Evolutionary conservation across 2,888 invertebrate species (phyloP).

Genomic region (Strigamia transsilvanica): DNA sequence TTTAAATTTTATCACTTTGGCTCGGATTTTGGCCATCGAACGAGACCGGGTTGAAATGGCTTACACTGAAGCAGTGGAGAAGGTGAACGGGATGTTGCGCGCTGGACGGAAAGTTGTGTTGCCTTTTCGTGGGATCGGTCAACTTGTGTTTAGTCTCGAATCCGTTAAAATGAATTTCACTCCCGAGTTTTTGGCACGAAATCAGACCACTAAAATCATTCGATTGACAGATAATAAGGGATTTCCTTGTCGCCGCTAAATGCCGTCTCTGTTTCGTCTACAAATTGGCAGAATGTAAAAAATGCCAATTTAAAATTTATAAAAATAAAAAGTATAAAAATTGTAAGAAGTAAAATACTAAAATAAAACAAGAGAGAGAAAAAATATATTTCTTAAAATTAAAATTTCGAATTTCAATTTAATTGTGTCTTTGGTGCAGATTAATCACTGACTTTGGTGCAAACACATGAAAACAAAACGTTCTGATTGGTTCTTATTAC

Average conservation of each 20-base stretch:
- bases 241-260: background rate
- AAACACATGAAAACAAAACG: no score
- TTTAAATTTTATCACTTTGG: background rate
- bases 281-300: no score
- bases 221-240: background rate
- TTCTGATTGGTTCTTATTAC: no score
- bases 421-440: no score
- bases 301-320: no score
- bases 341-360: no score
- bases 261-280: no score
- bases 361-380: no score
- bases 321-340: no score
- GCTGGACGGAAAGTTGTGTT: background rate
- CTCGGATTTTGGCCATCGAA: constrained; percentile 21
- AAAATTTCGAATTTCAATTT: no score
- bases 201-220: background rate
- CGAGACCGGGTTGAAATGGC: constrained; percentile 48
- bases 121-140: constrained; percentile 32
- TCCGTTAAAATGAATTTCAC: constrained; percentile 29
- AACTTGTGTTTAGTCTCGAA: background rate
- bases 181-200: background rate
- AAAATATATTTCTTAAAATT: no score
- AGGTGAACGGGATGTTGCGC: background rate
- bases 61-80: background rate
- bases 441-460: no score